Percentiles rank a stretch among this genome's conserved stretches.
Conservation (phyloP, 1,140 invertebrate genomes). For the Episyrphus balteatus region DNA sequence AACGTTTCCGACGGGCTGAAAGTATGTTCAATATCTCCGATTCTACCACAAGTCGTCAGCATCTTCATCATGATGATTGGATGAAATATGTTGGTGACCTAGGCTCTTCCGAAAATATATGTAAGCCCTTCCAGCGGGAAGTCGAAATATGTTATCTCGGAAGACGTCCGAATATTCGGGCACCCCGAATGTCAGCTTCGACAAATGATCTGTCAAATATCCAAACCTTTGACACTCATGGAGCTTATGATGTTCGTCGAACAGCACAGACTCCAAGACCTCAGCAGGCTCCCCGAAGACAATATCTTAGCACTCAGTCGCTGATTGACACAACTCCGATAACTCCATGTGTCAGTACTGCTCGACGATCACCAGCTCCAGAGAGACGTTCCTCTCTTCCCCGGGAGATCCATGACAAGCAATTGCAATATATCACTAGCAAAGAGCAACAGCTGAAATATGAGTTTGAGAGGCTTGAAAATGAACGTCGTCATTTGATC, state of each 20-base stretch:
- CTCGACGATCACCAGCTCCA: conserved; percentile 37
- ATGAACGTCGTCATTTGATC: conserved; percentile 39
- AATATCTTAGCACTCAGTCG: conserved; percentile 34
- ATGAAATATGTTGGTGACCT: conserved; percentile 24
- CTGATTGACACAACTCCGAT: conserved; percentile 39
- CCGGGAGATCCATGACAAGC: conserved; percentile 52
- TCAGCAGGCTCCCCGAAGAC: conserved; percentile 13
- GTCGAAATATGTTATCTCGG: conserved; percentile 34
- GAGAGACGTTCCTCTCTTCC: conserved; percentile 47
- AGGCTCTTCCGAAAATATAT: conserved; percentile 32
- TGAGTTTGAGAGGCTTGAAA: conserved; percentile 47
- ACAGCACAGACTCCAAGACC: conserved; percentile 20
- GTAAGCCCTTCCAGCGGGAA: conserved; percentile 26
- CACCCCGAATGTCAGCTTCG: conserved; percentile 24
- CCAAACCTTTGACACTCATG: conserved; percentile 19
- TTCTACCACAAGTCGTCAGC: neutral
- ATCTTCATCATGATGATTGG: conserved; percentile 21
- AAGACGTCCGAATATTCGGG: conserved; percentile 16
- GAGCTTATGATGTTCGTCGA: conserved; percentile 20
- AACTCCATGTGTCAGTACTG: conserved; percentile 39
- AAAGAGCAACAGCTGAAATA: conserved; percentile 53
- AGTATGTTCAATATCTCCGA: conserved; percentile 26
- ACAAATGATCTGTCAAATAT: conserved; percentile 24
- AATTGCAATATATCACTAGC: conserved; percentile 54
- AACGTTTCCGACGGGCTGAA: conserved; percentile 17